Base-by-base conservation (phyloP, 2,797 vertebrate species). In the Adelosebastes latens region DNA sequence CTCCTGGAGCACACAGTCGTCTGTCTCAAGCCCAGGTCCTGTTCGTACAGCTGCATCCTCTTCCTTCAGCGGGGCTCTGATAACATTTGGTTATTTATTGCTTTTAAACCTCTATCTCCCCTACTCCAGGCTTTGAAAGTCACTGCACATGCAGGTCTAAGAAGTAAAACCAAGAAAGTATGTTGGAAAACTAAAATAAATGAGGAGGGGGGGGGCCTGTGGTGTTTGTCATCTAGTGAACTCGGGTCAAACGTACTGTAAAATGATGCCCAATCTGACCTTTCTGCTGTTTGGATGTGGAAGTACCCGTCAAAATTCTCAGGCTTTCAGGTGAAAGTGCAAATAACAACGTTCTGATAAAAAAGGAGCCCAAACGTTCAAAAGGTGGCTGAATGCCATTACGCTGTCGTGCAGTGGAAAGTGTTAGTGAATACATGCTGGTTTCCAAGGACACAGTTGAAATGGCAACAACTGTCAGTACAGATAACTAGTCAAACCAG, bases 51-150 rank as follows among this genome's bases (percentile, higher is more conserved):
- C 96, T 96, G 96, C 95, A 95, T 96, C 96, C 96, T 96, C 89
- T 96, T 96, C 96, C 96, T 96, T 92, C 89, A 94, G 95, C 71
- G 70, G 80, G 92, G 89, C 92, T 93, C 96, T 94, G 95, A 96
- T 96, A 96, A 96, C 95, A 92, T 93, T 92, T 83, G 86, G 93
- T 95, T 96, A 96, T 96, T 96, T 96, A 96, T 96, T 96, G 95
- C 96, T 95, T 94, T 94, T 91, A 93, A 93, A 89, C 85, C 92
- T 89, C 87, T 88, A 91, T 93, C 94, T 90, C 79, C 85, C 82
- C 76, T 75, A 81, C 84, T 76, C 87, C 60, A 87, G 87, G 87
- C 92, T 95, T 95, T 95, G 93, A 95, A 96, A 96, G 91, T 77
- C 80, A 70, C 85, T 86, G 83, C 80, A 77, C 79, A 90, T 71